Conservation (phyloP, 2,797 vertebrate species). For the Emydoidea blandingii region DNA sequence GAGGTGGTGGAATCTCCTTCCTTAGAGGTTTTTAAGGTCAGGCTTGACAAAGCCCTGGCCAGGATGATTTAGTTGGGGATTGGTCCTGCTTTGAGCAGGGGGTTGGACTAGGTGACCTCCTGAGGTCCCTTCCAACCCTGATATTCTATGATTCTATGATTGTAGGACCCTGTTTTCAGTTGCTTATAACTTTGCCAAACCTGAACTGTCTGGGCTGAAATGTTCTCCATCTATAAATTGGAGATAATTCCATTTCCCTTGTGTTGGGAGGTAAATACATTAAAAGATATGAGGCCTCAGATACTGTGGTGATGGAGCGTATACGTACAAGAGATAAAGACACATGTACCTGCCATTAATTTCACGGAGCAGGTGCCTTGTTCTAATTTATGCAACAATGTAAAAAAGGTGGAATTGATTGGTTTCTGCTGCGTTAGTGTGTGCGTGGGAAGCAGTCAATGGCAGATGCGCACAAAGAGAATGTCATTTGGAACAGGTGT, state of each 20-base stretch:
- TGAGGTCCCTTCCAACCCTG: too few relatives aligned
- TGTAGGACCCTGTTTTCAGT: neutral
- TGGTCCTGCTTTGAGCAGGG: too few relatives aligned
- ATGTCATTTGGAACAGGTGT: neutral
- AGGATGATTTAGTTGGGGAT: too few relatives aligned
- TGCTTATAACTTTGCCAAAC: neutral
- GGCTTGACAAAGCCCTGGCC: too few relatives aligned
- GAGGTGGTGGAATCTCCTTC: too few relatives aligned
- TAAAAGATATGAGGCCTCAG: neutral
- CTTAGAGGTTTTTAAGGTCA: too few relatives aligned
- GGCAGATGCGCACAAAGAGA: neutral
- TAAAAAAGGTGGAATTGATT: neutral
- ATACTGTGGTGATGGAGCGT: neutral
- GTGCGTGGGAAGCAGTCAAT: too few relatives aligned
- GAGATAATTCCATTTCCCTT: neutral
- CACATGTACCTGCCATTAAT: neutral
- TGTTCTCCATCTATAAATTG: neutral
- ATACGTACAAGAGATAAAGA: too few relatives aligned
- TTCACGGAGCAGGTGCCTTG: neutral
- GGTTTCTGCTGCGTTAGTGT: neutral
- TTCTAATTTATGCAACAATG: neutral
- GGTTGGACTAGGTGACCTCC: too few relatives aligned
- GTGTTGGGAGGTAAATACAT: neutral
- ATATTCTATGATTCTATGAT: too few relatives aligned
- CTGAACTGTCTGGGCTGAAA: neutral